phyloP scores from a whole-genome alignment of 2,113 vertebrate genomes.

The Corythaixoides concolor region DNA sequence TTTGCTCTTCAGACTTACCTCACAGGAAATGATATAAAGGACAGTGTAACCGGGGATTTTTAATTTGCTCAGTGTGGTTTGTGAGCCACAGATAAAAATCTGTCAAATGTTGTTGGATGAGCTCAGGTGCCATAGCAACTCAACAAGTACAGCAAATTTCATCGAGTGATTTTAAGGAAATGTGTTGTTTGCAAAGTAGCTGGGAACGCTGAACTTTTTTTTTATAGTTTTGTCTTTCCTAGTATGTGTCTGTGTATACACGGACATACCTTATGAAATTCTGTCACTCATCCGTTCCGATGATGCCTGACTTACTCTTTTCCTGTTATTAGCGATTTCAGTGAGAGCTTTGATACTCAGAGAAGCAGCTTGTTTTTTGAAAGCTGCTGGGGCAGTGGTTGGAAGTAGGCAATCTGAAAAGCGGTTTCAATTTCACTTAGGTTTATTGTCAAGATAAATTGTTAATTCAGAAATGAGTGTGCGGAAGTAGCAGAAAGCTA shows the following conservation, averaged over 20 bases:
- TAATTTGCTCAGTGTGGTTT: constrained; percentile 43
- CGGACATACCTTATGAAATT: not conserved
- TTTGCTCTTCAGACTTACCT: constrained; percentile 5
- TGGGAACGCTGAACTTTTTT: not conserved
- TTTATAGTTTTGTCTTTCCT: not conserved
- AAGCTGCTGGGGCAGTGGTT: not conserved
- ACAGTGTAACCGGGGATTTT: constrained; percentile 50
- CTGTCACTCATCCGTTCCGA: not conserved
- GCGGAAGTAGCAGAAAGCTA: not conserved
- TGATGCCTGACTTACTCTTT: not conserved
- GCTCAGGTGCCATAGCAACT: constrained; percentile 7
- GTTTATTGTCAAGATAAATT: not conserved
- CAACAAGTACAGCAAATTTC: not conserved
- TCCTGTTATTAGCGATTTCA: not conserved
- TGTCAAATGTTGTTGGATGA: not conserved
- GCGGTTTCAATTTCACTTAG: not conserved
- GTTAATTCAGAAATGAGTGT: not conserved
- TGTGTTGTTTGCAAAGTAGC: not conserved
- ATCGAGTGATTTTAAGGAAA: not conserved
- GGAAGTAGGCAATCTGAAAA: not conserved
- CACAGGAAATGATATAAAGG: constrained; percentile 63
- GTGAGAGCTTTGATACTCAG: not conserved
- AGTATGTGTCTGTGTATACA: not conserved
- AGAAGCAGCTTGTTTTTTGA: not conserved
- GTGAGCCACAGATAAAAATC: constrained; percentile 18